Conservation (phyloP, 2,113 vertebrate species). For the Charadrius vociferus region DNA sequence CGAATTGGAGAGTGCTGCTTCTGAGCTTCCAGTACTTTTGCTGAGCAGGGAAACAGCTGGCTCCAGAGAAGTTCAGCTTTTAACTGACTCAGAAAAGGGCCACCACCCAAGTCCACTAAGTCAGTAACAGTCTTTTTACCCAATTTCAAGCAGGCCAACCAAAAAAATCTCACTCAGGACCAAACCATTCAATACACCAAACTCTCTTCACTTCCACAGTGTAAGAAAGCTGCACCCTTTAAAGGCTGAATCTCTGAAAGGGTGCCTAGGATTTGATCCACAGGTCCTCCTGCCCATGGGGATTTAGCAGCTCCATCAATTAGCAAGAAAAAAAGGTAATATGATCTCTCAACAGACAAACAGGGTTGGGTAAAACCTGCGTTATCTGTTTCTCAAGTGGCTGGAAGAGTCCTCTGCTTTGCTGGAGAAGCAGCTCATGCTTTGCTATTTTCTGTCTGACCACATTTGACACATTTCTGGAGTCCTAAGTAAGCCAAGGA, state of each 20-base stretch:
- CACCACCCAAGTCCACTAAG: not conserved
- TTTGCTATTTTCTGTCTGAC: not conserved
- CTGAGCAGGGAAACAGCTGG: not conserved
- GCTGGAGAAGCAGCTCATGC: not conserved
- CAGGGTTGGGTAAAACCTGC: not conserved
- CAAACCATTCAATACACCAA: not conserved
- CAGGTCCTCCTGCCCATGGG: not conserved
- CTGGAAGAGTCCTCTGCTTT: not conserved
- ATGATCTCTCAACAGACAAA: not conserved
- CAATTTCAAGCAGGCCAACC: not conserved
- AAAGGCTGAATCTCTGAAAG: not conserved
- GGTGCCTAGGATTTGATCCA: not conserved
- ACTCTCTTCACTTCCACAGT: rapidly evolving
- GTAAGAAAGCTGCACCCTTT: not conserved
- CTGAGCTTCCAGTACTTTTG: not conserved
- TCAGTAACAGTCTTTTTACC: not conserved
- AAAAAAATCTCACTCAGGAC: not conserved
- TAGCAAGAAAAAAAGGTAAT: not conserved
- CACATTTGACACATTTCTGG: not conserved
- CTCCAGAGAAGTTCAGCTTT: not conserved
- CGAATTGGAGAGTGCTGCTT: not conserved
- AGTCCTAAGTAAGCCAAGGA: not conserved
- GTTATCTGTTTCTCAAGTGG: not conserved
- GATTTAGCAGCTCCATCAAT: not conserved
- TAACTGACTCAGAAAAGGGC: not conserved